A percentile compares a stretch with the other conserved stretches of the same genome.
Evolutionary conservation across 2,797 vertebrate species (phyloP).

Genomic region (Australoheros facetus): DNA sequence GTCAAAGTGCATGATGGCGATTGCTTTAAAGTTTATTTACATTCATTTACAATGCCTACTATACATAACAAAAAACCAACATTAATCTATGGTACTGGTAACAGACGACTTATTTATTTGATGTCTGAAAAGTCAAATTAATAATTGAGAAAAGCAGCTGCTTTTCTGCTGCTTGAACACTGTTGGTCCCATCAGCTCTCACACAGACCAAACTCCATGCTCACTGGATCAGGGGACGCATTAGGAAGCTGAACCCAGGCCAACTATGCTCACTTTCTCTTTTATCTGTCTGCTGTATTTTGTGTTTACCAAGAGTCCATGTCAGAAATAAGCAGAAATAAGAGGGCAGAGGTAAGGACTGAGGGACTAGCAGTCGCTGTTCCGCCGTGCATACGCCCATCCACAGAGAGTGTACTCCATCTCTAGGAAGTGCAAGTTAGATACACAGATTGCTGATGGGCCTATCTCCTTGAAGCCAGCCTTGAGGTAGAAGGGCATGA

Average conservation of each 20-base stretch:
- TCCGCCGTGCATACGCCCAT: conserved; percentile 77
- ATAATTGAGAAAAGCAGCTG: conserved; percentile 13
- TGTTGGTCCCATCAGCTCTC: conserved; percentile 5
- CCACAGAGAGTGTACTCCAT: conserved; percentile 80
- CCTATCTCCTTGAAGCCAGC: conserved; percentile 83
- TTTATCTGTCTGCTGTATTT: conserved; percentile 25
- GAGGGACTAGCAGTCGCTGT: conserved; percentile 78
- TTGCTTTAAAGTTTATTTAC: conserved; percentile 40
- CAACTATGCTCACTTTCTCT: conserved; percentile 8
- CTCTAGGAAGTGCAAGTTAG: conserved; percentile 78
- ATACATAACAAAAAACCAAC: conserved; percentile 12
- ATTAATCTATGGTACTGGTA: conserved; percentile 6
- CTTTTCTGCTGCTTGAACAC: conserved; percentile 20
- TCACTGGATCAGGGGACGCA: conserved; percentile 4
- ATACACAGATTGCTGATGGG: conserved; percentile 75
- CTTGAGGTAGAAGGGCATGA: conserved; percentile 82
- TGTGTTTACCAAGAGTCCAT: conserved; percentile 49
- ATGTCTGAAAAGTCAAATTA: conserved; percentile 13
- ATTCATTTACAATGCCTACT: not conserved
- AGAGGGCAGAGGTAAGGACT: too few relatives aligned
- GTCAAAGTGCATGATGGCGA: not conserved
- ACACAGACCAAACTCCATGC: conserved; percentile 2
- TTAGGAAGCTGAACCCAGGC: conserved; percentile 16
- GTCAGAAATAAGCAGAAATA: conserved; percentile 19
- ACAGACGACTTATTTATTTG: not conserved